Percentiles rank a stretch among this genome's conserved stretches.
These are phyloP conservation scores for Drosophila nigrodunni DNA, from an alignment of 1,140 invertebrate species.

Conservation along the genomic window DNA sequence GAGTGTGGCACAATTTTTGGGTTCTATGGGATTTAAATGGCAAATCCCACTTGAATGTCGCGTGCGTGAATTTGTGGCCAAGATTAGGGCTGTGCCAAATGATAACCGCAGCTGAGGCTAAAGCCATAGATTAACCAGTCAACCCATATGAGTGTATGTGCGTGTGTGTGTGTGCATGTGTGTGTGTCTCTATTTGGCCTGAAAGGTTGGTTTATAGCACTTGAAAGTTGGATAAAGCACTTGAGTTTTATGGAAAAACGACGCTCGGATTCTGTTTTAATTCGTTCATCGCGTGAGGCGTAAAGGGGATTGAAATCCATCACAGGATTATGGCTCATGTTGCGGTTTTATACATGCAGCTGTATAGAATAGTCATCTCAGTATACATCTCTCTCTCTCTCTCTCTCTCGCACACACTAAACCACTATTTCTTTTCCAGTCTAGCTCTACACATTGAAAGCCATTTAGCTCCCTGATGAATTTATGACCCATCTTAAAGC, in stretches of 20 bases:
- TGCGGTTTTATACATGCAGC: conserved; percentile 68
- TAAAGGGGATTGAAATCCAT: conserved; percentile 62
- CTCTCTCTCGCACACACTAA: conserved; percentile 6
- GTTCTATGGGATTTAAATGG: conserved; percentile 11
- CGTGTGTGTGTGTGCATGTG: background rate
- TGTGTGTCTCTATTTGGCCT: background rate
- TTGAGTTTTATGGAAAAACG: conserved; percentile 53
- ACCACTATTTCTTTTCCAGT: background rate
- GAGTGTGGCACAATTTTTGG: conserved; percentile 45
- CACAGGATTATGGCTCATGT: conserved; percentile 65
- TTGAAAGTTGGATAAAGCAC: conserved; percentile 21
- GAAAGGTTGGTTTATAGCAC: conserved; percentile 35
- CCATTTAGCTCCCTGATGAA: conserved; percentile 78
- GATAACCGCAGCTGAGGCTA: conserved; percentile 48
- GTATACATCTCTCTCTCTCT: background rate
- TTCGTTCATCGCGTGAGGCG: conserved; percentile 57
- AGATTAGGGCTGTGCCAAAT: conserved; percentile 59
- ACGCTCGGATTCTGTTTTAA: conserved; percentile 40
- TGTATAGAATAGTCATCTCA: conserved; percentile 13
- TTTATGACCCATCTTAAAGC: conserved; percentile 64
- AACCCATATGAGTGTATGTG: conserved; percentile 17
- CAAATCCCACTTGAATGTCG: conserved; percentile 55
- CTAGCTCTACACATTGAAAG: conserved; percentile 40
- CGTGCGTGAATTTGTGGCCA: conserved; percentile 59
- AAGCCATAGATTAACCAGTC: conserved; percentile 59